Percentiles rank a stretch among this genome's conserved stretches.
These are phyloP conservation scores for Styela clava DNA, from an alignment of 23 tunicate species.

Conservation along the genomic window DNA sequence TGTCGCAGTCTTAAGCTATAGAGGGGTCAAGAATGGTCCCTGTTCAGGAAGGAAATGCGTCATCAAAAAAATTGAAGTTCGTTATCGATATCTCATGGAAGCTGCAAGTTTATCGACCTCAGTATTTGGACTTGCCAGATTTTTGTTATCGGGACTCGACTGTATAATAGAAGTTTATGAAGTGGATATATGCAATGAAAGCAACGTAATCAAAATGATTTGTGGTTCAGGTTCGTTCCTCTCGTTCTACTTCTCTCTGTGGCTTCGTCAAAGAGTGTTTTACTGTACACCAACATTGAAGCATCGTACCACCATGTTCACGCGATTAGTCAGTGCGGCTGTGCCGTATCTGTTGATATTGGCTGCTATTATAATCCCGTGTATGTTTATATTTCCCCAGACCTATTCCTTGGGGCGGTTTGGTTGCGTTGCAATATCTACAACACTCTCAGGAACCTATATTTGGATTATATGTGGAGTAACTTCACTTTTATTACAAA, in stretches of 20 bases:
- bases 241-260: background rate
- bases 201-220: background rate
- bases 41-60: background rate
- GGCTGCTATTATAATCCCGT: background rate
- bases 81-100: background rate
- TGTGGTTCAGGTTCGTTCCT: background rate
- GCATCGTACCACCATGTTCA: background rate
- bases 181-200: background rate
- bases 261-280: background rate
- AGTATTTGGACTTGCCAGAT: background rate
- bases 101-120: background rate
- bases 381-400: slow-evolving; percentile 1
- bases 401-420: background rate
- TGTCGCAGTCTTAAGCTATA: background rate
- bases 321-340: background rate
- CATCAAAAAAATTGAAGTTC: background rate
- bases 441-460: background rate
- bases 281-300: background rate
- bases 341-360: background rate
- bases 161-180: background rate
- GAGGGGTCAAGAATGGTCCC: background rate
- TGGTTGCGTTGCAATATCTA: slow-evolving; percentile 3
- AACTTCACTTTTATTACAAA: background rate
- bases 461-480: background rate
- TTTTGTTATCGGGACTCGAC: background rate